A percentile compares a stretch with the other conserved stretches of the same genome.
phyloP scores from a whole-genome alignment of 1,140 invertebrate species.

The Forficula auricularia region DNA sequence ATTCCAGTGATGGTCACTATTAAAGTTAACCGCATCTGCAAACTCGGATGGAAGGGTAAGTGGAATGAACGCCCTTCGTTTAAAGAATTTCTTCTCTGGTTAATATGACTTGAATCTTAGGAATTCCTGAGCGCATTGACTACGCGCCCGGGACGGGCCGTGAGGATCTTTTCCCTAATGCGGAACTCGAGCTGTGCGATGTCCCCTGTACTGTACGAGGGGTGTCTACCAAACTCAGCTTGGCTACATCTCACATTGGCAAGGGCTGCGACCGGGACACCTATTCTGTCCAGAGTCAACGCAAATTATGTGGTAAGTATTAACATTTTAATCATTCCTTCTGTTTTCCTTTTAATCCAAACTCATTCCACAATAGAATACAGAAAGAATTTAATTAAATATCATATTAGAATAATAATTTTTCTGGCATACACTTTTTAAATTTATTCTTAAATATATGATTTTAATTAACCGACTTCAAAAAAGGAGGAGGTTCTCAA shows the following conservation, averaged over 20 bases:
- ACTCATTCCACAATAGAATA: not conserved
- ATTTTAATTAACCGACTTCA: too few relatives aligned
- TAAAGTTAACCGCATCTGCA: slow-evolving; percentile 63
- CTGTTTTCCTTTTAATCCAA: slow-evolving; percentile 5
- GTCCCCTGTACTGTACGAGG: slow-evolving; percentile 51
- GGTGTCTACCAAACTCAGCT: slow-evolving; percentile 43
- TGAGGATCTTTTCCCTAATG: slow-evolving; percentile 64
- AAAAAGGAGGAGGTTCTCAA: too few relatives aligned
- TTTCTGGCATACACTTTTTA: too few relatives aligned
- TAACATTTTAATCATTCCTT: slow-evolving; percentile 5
- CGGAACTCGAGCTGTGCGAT: slow-evolving; percentile 74
- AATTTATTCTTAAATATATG: too few relatives aligned
- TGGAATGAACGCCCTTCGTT: not conserved
- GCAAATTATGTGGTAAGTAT: slow-evolving; percentile 66
- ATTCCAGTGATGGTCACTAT: slow-evolving; percentile 86
- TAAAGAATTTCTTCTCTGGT: not conserved
- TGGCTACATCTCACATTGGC: slow-evolving; percentile 70
- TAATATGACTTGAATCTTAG: slow-evolving; percentile 21
- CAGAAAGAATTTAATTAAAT: too few relatives aligned
- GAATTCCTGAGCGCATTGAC: slow-evolving; percentile 74
- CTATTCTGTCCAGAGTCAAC: slow-evolving; percentile 69
- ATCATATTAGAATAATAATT: not conserved
- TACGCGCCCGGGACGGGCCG: slow-evolving; percentile 71
- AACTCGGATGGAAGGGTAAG: slow-evolving; percentile 57
- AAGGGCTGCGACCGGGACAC: slow-evolving; percentile 84